Evolutionary conservation across 2,113 vertebrate genomes (phyloP).

Genomic region (Cathartes aura): DNA sequence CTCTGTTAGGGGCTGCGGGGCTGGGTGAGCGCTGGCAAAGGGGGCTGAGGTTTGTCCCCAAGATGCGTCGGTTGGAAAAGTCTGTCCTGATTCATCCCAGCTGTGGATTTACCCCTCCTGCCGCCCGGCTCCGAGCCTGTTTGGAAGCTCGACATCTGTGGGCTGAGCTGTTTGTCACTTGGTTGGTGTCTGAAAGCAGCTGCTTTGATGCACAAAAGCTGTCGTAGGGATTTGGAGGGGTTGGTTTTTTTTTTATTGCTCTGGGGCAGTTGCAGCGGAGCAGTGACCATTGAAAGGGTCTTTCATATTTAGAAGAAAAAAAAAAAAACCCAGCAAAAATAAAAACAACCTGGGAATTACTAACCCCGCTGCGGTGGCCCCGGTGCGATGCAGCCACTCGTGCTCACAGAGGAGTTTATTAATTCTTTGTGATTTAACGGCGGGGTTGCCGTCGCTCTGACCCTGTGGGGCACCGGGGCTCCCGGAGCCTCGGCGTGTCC

Average conservation of each 20-base stretch:
- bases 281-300: background rate
- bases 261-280: background rate
- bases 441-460: background rate
- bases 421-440: background rate
- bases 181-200: conserved; percentile 10
- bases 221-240: background rate
- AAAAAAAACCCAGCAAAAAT: background rate
- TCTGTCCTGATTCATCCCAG: conserved; percentile 23
- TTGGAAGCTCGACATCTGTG: background rate
- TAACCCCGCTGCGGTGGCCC: background rate
- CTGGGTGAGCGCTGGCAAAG: background rate
- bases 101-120: conserved; percentile 14
- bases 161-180: conserved; percentile 10
- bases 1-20: accelerated
- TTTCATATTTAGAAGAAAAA: background rate
- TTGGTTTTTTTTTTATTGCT: background rate
- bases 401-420: background rate
- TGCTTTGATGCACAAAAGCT: conserved; percentile 50
- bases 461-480: background rate
- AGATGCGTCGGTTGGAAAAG: background rate
- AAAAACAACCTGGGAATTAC: background rate
- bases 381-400: background rate
- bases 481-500: accelerated
- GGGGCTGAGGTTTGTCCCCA: background rate
- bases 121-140: background rate